Evolutionary conservation across 2,888 invertebrate genomes (phyloP).

Genomic region (Netelia inedita): DNA sequence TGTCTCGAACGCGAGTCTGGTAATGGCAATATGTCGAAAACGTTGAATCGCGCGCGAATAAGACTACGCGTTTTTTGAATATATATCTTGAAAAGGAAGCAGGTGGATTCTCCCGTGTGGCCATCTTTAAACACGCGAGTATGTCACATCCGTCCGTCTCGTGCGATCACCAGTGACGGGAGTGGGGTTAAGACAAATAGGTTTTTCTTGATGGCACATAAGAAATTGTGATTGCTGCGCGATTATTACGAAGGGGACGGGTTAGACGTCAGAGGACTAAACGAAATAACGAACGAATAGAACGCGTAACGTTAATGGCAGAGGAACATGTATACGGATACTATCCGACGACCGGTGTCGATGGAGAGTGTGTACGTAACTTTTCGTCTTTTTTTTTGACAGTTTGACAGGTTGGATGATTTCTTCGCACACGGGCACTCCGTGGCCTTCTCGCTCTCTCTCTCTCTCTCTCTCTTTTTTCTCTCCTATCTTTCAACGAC

Average conservation of each 20-base stretch:
- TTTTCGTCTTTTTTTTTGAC: slow-evolving; percentile 77
- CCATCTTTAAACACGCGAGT: slow-evolving; percentile 81
- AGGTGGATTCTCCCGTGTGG: slow-evolving; percentile 67
- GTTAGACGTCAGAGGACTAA: slow-evolving; percentile 44
- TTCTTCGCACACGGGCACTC: slow-evolving; percentile 41
- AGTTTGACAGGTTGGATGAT: slow-evolving; percentile 81
- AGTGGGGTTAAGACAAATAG: slow-evolving; percentile 83
- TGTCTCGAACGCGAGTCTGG: too few relatives aligned
- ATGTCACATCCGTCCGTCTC: slow-evolving; percentile 83
- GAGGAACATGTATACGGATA: slow-evolving; percentile 85
- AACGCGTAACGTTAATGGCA: slow-evolving; percentile 83
- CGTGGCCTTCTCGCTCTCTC: neutral
- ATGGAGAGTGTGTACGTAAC: slow-evolving; percentile 83
- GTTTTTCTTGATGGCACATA: slow-evolving; percentile 79
- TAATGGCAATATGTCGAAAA: neutral
- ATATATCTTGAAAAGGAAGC: slow-evolving; percentile 73
- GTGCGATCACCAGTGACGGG: slow-evolving; percentile 72
- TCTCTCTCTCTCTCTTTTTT: neutral
- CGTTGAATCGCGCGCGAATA: neutral
- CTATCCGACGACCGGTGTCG: slow-evolving; percentile 82
- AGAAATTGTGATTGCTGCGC: slow-evolving; percentile 79
- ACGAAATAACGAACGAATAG: slow-evolving; percentile 49
- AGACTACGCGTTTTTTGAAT: slow-evolving; percentile 64
- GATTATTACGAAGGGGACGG: slow-evolving; percentile 53
- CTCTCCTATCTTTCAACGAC: neutral